A percentile compares a stretch with the other conserved stretches of the same genome.
phyloP scores from a whole-genome alignment of 2,797 vertebrate species.

The Tapera naevia region DNA sequence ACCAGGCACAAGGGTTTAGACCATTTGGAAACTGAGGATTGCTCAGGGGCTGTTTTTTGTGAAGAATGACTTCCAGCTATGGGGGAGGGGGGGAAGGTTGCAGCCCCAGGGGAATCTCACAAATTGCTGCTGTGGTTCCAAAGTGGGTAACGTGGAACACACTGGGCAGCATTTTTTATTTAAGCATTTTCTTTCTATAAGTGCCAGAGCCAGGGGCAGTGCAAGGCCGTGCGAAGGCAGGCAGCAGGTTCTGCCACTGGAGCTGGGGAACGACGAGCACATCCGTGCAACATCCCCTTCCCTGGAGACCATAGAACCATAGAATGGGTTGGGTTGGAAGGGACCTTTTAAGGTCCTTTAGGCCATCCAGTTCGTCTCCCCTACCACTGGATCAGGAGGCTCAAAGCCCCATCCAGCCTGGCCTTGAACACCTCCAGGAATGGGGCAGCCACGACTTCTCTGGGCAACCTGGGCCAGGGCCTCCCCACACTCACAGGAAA shows the following conservation, averaged over 20 bases:
- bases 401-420: no score
- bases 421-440: no score
- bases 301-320: neutral
- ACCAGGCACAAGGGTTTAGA: neutral
- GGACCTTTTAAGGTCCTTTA: no score
- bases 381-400: no score
- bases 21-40: neutral
- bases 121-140: neutral
- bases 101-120: neutral
- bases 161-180: neutral
- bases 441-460: no score
- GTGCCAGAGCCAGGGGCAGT: neutral
- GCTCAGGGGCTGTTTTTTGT: accelerated
- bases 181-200: neutral
- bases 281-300: neutral
- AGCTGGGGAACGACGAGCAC: neutral
- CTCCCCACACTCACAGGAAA: no score
- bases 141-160: neutral
- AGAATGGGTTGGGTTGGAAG: no score
- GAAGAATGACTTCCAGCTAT: neutral
- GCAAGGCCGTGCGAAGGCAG: neutral
- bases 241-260: neutral
- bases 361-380: no score
- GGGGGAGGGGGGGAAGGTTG: neutral
- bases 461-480: no score